Percentiles rank a stretch among this genome's conserved stretches.
Conservation (phyloP, 2,797 vertebrate species). For the Pseudocheirus occidentalis region DNA sequence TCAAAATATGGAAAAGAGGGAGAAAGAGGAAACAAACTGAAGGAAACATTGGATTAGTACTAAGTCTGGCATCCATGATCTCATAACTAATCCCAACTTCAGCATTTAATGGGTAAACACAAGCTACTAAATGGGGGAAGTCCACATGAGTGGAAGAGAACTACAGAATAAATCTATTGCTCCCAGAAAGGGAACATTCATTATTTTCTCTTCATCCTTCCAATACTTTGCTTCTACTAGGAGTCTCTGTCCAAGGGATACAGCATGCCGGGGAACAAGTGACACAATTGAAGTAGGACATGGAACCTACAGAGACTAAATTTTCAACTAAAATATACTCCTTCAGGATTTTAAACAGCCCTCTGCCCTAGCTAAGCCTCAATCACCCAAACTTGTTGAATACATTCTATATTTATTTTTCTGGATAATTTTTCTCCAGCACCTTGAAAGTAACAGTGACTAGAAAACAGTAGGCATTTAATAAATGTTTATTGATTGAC, state of each 20-base stretch:
- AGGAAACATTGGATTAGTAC: conserved; percentile 23
- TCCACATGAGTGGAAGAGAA: neutral
- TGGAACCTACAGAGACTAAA: neutral
- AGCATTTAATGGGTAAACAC: neutral
- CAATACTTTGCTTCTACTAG: neutral
- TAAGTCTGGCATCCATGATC: neutral
- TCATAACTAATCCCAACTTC: neutral
- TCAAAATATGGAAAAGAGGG: neutral
- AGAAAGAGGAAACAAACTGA: neutral
- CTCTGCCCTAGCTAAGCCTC: neutral
- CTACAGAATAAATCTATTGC: neutral
- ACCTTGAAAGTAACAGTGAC: neutral
- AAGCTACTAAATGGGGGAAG: neutral
- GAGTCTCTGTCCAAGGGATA: neutral
- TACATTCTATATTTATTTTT: neutral
- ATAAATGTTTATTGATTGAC: neutral
- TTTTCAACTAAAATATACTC: neutral
- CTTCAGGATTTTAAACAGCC: neutral
- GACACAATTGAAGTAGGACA: neutral
- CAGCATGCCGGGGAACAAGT: neutral
- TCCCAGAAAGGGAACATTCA: neutral
- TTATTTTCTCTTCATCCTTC: neutral
- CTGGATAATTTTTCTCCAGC: neutral
- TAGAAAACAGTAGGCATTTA: neutral
- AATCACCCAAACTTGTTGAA: neutral